Evolutionary conservation across 2,888 invertebrate species (phyloP), one percentile per base, ranked within the genome.

Genomic region (Timema podura): DNA sequence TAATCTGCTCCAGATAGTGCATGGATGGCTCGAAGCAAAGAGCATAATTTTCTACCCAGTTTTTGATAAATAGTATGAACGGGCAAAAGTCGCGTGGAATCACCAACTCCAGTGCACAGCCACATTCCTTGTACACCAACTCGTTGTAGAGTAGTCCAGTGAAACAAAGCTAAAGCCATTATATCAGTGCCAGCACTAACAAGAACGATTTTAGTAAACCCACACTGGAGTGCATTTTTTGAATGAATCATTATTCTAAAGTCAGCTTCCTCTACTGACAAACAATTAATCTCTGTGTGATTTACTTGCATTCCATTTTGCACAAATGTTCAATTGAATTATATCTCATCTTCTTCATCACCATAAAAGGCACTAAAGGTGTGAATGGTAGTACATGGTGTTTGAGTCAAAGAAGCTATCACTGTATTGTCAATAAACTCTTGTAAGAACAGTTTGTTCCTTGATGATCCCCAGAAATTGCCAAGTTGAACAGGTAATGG

Each of bases 401-500:
- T 54, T 8, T 11, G 8, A 9, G 30, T 30, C 13, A 57, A 8
- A 15, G 30, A 13, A 8, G n/a, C 15, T 57, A 16, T 8, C 30
- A 57, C 15, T 16, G 8, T 5, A 11, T 8, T n/a, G 5, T 13
- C 30, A 16, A n/a, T 11, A 57, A 16, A 30, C 15, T n/a, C 30
- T 13, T 57, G n/a, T 11, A 57, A 30, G 15, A 57, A 13, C 2
- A 57, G 6, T n/a, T 57, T 13, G 13, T 57, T n/a, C 30, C 8
- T n/a, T 57, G 57, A 57, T 57, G 57, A 57, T 15, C 15, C 15
- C 57, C 57, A 57, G 30, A 57, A 57, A 57, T 15, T 57, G 57
- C 30, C 9, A 0, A 57, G 15, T 57, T 6, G n/a, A 57, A n/a
- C 30, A 8, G 10, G n/a, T 57, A 57, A 9, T 8, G 10, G 10